These are phyloP conservation scores for Drosophila macrospina DNA, from an alignment of 2,888 invertebrate genomes.

Conservation along the genomic window DNA sequence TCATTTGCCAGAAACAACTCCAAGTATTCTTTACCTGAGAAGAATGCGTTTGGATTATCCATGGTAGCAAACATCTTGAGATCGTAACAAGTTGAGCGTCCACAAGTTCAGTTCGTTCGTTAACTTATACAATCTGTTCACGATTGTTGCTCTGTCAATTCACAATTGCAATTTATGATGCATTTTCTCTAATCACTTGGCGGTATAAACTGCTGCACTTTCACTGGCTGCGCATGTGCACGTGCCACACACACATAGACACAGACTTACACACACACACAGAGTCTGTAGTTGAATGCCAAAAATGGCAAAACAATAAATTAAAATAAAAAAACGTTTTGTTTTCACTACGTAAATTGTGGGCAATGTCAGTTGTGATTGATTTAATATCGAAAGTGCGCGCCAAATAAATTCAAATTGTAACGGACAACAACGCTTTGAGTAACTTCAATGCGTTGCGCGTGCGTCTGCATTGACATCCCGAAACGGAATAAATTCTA, in stretches of 20 bases:
- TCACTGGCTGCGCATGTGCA: slow-evolving; percentile 71
- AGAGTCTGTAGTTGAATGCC: slow-evolving; percentile 39
- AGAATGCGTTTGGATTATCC: slow-evolving; percentile 84
- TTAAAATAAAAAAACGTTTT: slow-evolving; percentile 33
- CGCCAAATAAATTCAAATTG: slow-evolving; percentile 60
- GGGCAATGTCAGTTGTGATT: slow-evolving; percentile 51
- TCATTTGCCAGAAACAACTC: no score
- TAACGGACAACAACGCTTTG: slow-evolving; percentile 44
- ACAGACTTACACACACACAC: slow-evolving; percentile 7
- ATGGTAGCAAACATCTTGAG: slow-evolving; percentile 84
- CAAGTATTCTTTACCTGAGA: slow-evolving; percentile 81
- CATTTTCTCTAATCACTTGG: slow-evolving; percentile 42
- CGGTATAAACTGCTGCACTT: slow-evolving; percentile 48
- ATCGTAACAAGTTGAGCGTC: slow-evolving; percentile 7
- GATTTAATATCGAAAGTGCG: slow-evolving; percentile 44
- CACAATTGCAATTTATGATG: slow-evolving; percentile 57
- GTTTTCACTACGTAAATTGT: slow-evolving; percentile 52
- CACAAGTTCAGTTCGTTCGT: slow-evolving; percentile 24
- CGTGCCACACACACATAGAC: slow-evolving; percentile 52
- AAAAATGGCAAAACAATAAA: slow-evolving; percentile 57
- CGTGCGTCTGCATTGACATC: slow-evolving; percentile 85
- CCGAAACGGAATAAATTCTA: slow-evolving; percentile 84
- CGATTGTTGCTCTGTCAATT: slow-evolving; percentile 44
- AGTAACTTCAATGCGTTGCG: slow-evolving; percentile 61
- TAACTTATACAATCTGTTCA: slow-evolving; percentile 41